Evolutionary conservation across 2,113 vertebrate genomes (phyloP).

Genomic region (Chaenocephalus aceratus): DNA sequence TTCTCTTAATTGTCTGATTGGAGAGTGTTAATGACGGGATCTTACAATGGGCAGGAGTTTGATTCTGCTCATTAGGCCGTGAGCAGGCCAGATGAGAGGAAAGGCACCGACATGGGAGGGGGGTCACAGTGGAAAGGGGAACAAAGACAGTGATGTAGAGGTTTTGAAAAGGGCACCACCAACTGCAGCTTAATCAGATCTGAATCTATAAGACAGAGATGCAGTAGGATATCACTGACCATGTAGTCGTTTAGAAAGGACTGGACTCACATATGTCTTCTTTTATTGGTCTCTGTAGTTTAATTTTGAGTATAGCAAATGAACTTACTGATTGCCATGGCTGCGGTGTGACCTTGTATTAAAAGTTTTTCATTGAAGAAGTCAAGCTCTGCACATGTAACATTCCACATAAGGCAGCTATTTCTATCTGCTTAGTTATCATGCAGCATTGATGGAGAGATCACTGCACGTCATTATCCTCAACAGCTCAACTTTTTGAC

Average conservation of each 20-base stretch:
- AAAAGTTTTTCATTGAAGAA: slow-evolving; percentile 35
- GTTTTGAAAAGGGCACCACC: background rate
- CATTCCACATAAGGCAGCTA: slow-evolving; percentile 34
- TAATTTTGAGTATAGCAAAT: background rate
- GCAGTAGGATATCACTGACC: background rate
- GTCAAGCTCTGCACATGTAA: slow-evolving; percentile 35
- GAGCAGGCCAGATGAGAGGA: slow-evolving; percentile 7
- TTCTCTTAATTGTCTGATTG: slow-evolving; percentile 67
- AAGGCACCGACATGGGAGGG: background rate
- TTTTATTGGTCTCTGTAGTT: background rate
- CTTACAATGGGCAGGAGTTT: slow-evolving; percentile 36
- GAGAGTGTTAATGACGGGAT: slow-evolving; percentile 45
- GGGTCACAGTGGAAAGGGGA: background rate
- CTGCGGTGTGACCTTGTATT: slow-evolving; percentile 27
- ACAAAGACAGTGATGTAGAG: background rate
- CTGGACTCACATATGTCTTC: too few relatives aligned
- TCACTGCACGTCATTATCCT: slow-evolving; percentile 38
- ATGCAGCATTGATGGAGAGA: slow-evolving; percentile 17
- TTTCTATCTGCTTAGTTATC: slow-evolving; percentile 44
- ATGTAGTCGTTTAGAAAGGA: background rate
- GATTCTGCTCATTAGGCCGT: slow-evolving; percentile 47
- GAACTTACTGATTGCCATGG: background rate
- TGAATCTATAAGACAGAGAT: background rate
- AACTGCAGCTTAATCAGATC: background rate
- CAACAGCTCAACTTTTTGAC: slow-evolving; percentile 58